Base-by-base conservation (phyloP, 2,888 invertebrate species). In the Troglohyphantes excavatus region DNA sequence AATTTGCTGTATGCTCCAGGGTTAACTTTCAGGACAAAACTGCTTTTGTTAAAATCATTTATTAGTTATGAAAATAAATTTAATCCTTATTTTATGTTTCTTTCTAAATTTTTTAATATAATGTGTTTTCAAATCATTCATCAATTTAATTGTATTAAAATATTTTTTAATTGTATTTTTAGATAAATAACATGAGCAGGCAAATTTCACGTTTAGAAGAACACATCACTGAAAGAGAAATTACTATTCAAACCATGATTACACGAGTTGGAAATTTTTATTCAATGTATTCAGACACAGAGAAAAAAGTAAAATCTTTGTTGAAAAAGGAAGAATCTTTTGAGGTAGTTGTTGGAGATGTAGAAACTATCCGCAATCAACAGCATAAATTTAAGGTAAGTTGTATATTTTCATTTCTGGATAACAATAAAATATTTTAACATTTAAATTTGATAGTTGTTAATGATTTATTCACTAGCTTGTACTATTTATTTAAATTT, bases 341-440 rank as follows among this genome's bases (percentile, higher is more conserved):
- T 92, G 97, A 97, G 93, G 96, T 98, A 0, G 96, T 98, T 0
- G 97, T 97, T 3, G 97, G 97, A 0, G 98, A 98, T 93, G 96
- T 98, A 29, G 97, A 97, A 90, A 96, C 96, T 91, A 98, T 99
- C 92, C 95, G 97, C 79, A 95, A 96, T 0, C 98, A 98, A 92
- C 98, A 98, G 94, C 97, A 97, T 92, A 98, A 98, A 94, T 97
- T 98, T 93, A 96, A 93, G 92, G 95, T 93, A 75, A 86, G 90
- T 76, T 43, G 61, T 39, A 33, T 27, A n/a, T n/a, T n/a, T n/a
- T n/a, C n/a, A n/a, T n/a, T n/a, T n/a, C n/a, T n/a, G n/a, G n/a
- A n/a, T n/a, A n/a, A n/a, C n/a, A 19, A 2, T 19, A 19, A 19
- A 11, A 63, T 63, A 19, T 27, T 27, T 21, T 27, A 11, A 26